These are phyloP conservation scores for Drosophila pallidifrons DNA, from an alignment of 1,140 invertebrate species.

Conservation along the genomic window DNA sequence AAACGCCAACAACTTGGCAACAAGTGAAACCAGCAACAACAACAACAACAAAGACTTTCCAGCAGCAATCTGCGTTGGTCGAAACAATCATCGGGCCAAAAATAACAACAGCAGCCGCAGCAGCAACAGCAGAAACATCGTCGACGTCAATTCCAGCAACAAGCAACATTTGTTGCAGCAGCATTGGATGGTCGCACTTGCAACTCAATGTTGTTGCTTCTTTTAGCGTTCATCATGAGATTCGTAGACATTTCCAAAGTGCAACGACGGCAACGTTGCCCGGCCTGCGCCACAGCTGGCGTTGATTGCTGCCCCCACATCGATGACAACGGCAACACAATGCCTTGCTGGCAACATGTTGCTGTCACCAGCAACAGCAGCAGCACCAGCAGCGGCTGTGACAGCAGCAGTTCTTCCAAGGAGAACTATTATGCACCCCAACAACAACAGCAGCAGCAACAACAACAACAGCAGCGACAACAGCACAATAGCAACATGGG, in stretches of 20 bases:
- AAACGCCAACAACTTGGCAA: constrained; percentile 59
- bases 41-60: constrained; percentile 21
- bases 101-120: constrained; percentile 55
- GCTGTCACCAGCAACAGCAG: constrained; percentile 61
- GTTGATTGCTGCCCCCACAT: constrained; percentile 58
- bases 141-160: background rate
- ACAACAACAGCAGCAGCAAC: constrained; percentile 24
- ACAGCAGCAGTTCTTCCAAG: constrained; percentile 77
- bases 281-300: constrained; percentile 58
- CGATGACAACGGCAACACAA: constrained; percentile 62
- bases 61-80: constrained; percentile 69
- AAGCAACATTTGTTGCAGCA: constrained; percentile 65
- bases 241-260: constrained; percentile 84
- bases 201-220: constrained; percentile 83
- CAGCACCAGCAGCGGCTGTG: constrained; percentile 79
- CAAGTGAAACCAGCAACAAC: constrained; percentile 37
- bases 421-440: constrained; percentile 70
- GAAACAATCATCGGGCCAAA: constrained; percentile 55
- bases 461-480: constrained; percentile 50
- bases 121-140: constrained; percentile 18
- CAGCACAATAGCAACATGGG: constrained; percentile 49
- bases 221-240: constrained; percentile 82
- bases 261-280: constrained; percentile 62
- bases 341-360: constrained; percentile 72
- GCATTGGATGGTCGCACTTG: constrained; percentile 55